phyloP scores from a whole-genome alignment of 2,113 vertebrate genomes.

The Psittacula cyanocephala region DNA sequence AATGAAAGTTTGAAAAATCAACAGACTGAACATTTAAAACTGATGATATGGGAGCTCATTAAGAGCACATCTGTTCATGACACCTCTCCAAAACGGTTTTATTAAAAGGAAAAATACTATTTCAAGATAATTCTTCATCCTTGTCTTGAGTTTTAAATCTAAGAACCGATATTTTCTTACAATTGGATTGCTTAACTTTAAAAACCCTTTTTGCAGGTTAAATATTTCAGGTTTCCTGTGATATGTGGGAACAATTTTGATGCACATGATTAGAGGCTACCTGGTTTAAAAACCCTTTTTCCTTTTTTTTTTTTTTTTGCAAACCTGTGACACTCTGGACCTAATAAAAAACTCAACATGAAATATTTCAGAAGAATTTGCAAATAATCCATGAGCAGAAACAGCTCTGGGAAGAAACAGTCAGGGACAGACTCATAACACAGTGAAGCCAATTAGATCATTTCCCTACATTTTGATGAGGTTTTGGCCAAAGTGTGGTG shows the following conservation, averaged over 20 bases:
- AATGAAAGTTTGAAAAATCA: neutral
- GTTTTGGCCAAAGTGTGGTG: neutral
- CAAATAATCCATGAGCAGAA: neutral
- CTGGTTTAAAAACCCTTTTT: neutral
- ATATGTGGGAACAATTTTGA: neutral
- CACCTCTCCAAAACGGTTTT: neutral
- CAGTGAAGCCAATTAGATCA: neutral
- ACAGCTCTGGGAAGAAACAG: neutral
- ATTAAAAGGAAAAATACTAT: neutral
- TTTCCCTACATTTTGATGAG: neutral
- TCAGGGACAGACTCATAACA: neutral
- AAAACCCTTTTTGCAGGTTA: neutral
- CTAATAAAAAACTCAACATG: neutral
- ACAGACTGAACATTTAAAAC: neutral
- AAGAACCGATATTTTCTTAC: neutral
- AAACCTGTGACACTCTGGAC: neutral
- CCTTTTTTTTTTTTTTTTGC: neutral
- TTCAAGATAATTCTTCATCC: neutral
- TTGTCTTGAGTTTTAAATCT: neutral
- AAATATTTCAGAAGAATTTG: neutral
- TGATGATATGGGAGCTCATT: neutral
- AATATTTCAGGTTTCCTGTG: neutral
- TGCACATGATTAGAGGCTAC: neutral
- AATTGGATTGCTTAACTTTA: neutral
- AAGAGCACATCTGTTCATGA: neutral